Conservation (phyloP, 2,888 invertebrate species). For the Carterocephalus palaemon region DNA sequence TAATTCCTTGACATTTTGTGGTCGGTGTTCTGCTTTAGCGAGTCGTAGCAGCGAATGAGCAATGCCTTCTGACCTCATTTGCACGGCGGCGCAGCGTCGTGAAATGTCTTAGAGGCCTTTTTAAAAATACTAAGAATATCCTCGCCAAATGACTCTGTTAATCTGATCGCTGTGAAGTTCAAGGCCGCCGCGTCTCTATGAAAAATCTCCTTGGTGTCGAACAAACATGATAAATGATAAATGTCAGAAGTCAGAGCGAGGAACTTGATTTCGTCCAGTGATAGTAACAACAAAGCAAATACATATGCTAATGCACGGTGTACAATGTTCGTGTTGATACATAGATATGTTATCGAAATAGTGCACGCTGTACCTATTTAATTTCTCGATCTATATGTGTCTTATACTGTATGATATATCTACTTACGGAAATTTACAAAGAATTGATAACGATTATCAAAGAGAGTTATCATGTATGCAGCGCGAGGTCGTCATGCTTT, state of each 20-base stretch:
- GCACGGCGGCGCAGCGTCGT: conserved; percentile 36
- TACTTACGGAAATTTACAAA: conserved; percentile 32
- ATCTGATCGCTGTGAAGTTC: conserved; percentile 25
- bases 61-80: conserved; percentile 48
- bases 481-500: conserved; percentile 26
- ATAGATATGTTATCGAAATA: conserved; percentile 17
- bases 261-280: conserved; percentile 3
- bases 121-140: conserved; percentile 27
- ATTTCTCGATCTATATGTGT: conserved; percentile 11
- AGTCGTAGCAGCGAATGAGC: conserved; percentile 38
- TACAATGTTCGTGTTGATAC: conserved; percentile 11
- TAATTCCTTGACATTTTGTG: conserved; percentile 62
- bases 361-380: conserved; percentile 6
- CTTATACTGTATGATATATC: no score
- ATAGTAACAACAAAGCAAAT: conserved; percentile 17
- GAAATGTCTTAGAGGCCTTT: conserved; percentile 48
- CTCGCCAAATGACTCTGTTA: conserved; percentile 21
- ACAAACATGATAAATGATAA: background rate
- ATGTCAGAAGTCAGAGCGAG: conserved; percentile 6
- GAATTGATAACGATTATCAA: conserved; percentile 32
- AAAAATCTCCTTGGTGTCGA: no score
- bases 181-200: conserved; percentile 20
- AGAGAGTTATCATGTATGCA: conserved; percentile 27
- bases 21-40: conserved; percentile 28
- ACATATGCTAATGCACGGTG: conserved; percentile 15